Evolutionary conservation across 2,888 invertebrate species (phyloP), one percentile per base, ranked within the genome.

Genomic region (Xanthia togata): DNA sequence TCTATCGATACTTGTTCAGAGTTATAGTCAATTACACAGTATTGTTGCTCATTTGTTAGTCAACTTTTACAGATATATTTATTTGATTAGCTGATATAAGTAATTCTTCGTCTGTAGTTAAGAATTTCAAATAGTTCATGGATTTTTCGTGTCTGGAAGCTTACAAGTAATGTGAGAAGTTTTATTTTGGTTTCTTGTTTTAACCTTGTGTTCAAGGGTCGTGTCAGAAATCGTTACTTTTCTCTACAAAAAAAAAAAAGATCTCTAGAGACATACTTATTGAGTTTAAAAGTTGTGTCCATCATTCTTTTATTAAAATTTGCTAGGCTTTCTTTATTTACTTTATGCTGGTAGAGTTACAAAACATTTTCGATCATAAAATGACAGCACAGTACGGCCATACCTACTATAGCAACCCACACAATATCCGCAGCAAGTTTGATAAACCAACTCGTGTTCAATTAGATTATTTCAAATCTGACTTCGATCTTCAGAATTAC

Each of bases 1-100:
- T 72, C 71, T 83, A 78, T 86, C 35, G 79, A 69, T 78, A 76
- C 73, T 73, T 73, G 65, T 71, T 57, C 47, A 67, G 76, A 79
- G 63, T 74, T 79, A 79, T 76, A 72, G 71, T 76, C 84, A 80
- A 84, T 80, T 44, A 62, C 70, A 47, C 26, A 67, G 65, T 72
- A 72, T 69, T 73, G 26, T 57, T 68, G 55, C 35, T 41, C 35
- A 31, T 78, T 83, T 73, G 62, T 70, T 63, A 53, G 57, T 62
- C 35, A 65, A 38, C 41, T 63, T 60, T 60, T 12, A 55, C 8
- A 14, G 23, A 67, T 44, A 44, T 59, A 57, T 44, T 68, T 63
- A 38, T 60, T 75, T 70, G 26, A 82, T 57, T 64, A 64, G 14
- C 17, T 59, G n/a, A 62, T 17, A 20, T 60, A 63, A 12, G 20